phyloP scores from a whole-genome alignment of 2,797 vertebrate species.

The Philypnodon macrostomus region DNA sequence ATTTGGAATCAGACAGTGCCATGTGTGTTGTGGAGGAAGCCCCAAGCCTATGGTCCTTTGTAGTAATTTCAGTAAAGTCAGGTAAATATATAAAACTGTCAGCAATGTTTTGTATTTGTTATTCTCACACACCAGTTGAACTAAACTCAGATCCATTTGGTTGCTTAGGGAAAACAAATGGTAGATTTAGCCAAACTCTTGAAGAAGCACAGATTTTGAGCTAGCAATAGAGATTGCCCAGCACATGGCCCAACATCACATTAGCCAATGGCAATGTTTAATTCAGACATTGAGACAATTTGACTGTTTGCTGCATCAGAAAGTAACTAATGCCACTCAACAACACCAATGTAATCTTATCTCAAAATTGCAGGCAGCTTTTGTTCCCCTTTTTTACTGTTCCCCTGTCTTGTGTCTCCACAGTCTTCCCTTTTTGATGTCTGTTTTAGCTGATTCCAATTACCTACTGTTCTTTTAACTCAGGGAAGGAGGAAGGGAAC shows the following conservation, averaged over 20 bases:
- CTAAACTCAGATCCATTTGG: too few relatives aligned
- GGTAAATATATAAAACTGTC: too few relatives aligned
- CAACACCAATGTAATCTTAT: conserved; percentile 70
- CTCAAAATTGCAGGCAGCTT: conserved; percentile 59
- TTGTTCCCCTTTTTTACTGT: conserved; percentile 18
- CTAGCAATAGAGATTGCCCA: conserved; percentile 12
- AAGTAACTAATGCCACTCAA: conserved; percentile 60
- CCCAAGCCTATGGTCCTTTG: conserved; percentile 21
- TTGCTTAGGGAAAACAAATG: too few relatives aligned
- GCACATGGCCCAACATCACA: background rate
- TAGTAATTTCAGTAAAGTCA: conserved; percentile 21
- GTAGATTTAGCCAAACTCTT: conserved; percentile 50
- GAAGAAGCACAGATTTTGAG: conserved; percentile 35
- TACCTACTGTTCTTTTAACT: conserved; percentile 10
- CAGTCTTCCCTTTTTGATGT: conserved; percentile 2
- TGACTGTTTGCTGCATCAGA: too few relatives aligned
- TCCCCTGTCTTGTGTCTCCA: conserved; percentile 20
- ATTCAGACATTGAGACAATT: too few relatives aligned
- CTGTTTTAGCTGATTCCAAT: conserved; percentile 3
- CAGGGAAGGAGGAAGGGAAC: conserved; percentile 8
- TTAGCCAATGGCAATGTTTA: too few relatives aligned
- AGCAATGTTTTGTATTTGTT: too few relatives aligned
- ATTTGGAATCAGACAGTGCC: conserved; percentile 52
- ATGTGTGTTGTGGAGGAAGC: conserved; percentile 31
- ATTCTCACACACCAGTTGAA: too few relatives aligned